Conservation (phyloP, 2,113 vertebrate genomes). For the Pterophyllum scalare region DNA sequence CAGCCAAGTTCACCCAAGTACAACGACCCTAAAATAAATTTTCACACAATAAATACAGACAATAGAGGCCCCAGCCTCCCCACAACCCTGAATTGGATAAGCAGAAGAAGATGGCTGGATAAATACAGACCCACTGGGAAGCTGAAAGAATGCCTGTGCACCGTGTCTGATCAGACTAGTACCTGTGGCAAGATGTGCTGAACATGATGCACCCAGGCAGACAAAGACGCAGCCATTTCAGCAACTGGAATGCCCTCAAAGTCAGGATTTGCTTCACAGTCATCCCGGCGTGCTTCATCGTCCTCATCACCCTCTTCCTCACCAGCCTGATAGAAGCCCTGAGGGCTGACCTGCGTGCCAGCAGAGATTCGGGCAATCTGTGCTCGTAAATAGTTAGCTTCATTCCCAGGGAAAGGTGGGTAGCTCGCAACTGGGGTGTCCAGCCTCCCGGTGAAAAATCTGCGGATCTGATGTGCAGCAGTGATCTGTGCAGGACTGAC, state of each 20-base stretch:
- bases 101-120: background rate
- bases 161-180: background rate
- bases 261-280: constrained; percentile 87
- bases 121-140: background rate
- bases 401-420: constrained; percentile 93
- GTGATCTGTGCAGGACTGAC: constrained; percentile 91
- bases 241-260: constrained; percentile 86
- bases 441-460: constrained; percentile 90
- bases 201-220: constrained; percentile 91
- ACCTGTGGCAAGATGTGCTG: constrained; percentile 93
- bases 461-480: constrained; percentile 86
- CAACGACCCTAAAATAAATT: constrained; percentile 87
- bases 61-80: background rate
- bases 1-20: constrained; percentile 86
- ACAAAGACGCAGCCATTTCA: constrained; percentile 86
- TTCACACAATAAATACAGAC: background rate
- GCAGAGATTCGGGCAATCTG: constrained; percentile 96
- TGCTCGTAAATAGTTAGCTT: constrained; percentile 91
- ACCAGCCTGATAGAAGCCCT: constrained; percentile 88
- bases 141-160: background rate
- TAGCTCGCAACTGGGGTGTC: constrained; percentile 86
- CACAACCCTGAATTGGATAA: background rate
- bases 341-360: constrained; percentile 90
- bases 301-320: constrained; percentile 92
- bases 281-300: constrained; percentile 79